Conservation (phyloP, 2,797 vertebrate species). For the Phalanger gymnotis region DNA sequence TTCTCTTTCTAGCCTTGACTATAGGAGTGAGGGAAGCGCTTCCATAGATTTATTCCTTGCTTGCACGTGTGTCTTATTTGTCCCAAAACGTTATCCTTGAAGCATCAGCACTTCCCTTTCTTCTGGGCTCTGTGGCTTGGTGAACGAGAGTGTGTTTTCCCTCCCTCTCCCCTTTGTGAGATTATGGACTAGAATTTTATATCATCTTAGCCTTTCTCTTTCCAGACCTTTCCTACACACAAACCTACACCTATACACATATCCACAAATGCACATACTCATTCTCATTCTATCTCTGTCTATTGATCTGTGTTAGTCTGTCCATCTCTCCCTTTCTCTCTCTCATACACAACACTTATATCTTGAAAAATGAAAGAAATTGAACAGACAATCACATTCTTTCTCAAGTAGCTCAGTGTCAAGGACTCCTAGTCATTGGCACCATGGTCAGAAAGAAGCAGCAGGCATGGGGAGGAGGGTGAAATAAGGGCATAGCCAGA, state of each 20-base stretch:
- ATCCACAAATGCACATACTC: not conserved
- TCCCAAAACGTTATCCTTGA: not conserved
- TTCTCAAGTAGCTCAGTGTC: not conserved
- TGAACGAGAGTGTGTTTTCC: not conserved
- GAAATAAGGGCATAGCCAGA: not conserved
- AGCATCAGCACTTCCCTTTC: not conserved
- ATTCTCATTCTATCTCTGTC: not conserved
- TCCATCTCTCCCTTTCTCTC: not conserved
- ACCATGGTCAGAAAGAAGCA: not conserved
- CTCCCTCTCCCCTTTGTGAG: not conserved
- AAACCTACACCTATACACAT: not conserved
- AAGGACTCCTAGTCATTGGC: not conserved
- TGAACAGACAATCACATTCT: not conserved
- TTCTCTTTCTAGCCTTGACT: not conserved
- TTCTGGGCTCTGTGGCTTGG: not conserved
- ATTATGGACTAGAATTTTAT: constrained; percentile 8
- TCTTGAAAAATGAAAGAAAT: not conserved
- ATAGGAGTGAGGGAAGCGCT: not conserved
- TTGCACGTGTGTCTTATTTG: not conserved
- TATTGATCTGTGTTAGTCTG: not conserved
- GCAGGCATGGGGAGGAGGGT: not conserved
- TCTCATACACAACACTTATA: not conserved
- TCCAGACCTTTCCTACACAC: not conserved
- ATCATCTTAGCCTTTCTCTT: not conserved
- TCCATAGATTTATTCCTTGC: not conserved